Evolutionary conservation across 2,888 invertebrate genomes (phyloP), one percentile per base, ranked within the genome.

Genomic region (Toxonevra muliebris): DNA sequence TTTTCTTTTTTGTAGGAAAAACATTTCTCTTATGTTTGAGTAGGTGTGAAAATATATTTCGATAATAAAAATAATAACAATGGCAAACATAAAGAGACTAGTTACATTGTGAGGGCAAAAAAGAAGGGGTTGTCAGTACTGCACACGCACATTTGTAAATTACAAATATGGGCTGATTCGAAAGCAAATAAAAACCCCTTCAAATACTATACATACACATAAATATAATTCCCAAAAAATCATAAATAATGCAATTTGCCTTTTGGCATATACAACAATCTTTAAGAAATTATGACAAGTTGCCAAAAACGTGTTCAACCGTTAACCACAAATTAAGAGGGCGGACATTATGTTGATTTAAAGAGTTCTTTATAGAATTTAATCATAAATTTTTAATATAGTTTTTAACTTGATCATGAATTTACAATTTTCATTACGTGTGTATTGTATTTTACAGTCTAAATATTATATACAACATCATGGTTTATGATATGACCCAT

Each of bases 401-500:
- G 53, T n/a, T n/a, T n/a, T n/a, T n/a, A 52, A 52, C 1, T 10
- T 4, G 12, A 41, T 9, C n/a, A 11, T n/a, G n/a, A n/a, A n/a
- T n/a, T n/a, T n/a, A n/a, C n/a, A n/a, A 30, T 30, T 30, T 4
- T 30, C 7, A 30, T 30, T 30, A 7, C 30, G 7, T 30, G 30
- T 7, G n/a, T 7, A 30, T 30, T 30, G 30, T 30, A 30, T 30
- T 69, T 65, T 69, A 57, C 62, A 62, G 67, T 63, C 55, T 61
- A 43, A n/a, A 57, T 30, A 41, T 42, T 11, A n/a, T 62, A 55
- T 12, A 12, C 10, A 48, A 19, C 59, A 61, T 50, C 45, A 85
- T 85, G 85, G 85, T 86, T 45, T 85, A 85, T 69, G 85, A 85
- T 66, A 85, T 85, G 78, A 83, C 83, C 19, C 85, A 85, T 61